phyloP scores from a whole-genome alignment of 2,888 invertebrate genomes.

The Eilema caniola region DNA sequence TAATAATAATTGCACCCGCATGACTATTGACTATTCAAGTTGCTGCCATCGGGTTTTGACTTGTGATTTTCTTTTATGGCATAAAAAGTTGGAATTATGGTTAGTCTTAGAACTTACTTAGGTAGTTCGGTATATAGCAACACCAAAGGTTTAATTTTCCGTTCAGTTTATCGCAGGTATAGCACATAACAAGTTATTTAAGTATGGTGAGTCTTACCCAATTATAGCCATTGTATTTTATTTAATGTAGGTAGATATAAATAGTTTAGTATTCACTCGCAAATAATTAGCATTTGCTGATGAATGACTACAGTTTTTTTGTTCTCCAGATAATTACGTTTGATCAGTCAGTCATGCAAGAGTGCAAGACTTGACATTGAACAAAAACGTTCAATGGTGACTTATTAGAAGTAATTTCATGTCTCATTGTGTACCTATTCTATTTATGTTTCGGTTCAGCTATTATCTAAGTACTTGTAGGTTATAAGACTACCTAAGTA shows the following conservation, averaged over 20 bases:
- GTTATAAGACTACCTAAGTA: background rate
- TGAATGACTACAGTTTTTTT: slow-evolving; percentile 3
- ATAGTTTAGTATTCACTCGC: background rate
- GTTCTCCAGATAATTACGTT: slow-evolving; percentile 13
- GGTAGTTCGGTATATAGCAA: too few relatives aligned
- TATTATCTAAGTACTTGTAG: background rate
- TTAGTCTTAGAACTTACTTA: too few relatives aligned
- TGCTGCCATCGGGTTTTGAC: too few relatives aligned
- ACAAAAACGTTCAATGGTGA: slow-evolving; percentile 3
- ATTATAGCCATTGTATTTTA: background rate
- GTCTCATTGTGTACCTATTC: background rate
- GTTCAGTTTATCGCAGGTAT: too few relatives aligned
- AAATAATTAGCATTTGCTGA: background rate
- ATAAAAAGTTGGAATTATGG: too few relatives aligned
- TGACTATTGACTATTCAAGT: too few relatives aligned
- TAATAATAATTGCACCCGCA: too few relatives aligned
- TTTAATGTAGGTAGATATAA: background rate
- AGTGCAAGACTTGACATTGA: background rate
- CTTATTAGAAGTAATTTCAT: slow-evolving; percentile 11
- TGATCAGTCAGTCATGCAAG: slow-evolving; percentile 20
- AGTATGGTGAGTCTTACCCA: background rate
- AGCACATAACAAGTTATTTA: too few relatives aligned
- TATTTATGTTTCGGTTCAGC: background rate
- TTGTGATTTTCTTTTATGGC: too few relatives aligned
- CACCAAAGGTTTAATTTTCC: too few relatives aligned